Evolutionary conservation across 2,113 vertebrate species (phyloP).

Genomic region (Bubalus kerabau): DNA sequence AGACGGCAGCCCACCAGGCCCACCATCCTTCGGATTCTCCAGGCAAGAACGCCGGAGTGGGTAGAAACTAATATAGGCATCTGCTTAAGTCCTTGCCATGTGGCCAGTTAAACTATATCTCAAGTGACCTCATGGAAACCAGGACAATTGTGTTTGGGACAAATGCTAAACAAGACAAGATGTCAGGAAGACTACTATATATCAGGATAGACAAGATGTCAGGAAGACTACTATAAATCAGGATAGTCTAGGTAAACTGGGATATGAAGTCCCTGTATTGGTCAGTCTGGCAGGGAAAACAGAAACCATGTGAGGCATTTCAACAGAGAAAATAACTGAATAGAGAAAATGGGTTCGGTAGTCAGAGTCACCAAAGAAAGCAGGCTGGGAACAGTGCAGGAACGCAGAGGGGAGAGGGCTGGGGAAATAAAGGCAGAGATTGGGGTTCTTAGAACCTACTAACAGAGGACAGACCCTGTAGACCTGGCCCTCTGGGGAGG

Average conservation of each 20-base stretch:
- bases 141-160: not conserved
- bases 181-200: not conserved
- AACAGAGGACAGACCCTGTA: not conserved
- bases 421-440: not conserved
- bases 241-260: not conserved
- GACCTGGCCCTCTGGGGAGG: not conserved
- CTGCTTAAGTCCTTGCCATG: not conserved
- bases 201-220: not conserved
- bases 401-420: no score
- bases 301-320: not conserved
- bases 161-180: not conserved
- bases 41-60: no score
- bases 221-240: not conserved
- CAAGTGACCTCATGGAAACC: not conserved
- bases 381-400: rapidly evolving
- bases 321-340: not conserved
- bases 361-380: not conserved
- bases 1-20: no score
- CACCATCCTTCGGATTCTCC: no score
- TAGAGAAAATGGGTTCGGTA: not conserved
- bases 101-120: not conserved
- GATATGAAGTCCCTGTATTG: not conserved
- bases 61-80: not conserved
- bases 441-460: not conserved
- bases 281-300: not conserved